phyloP scores from a whole-genome alignment of 2,888 invertebrate genomes.

The Parnassius apollo region DNA sequence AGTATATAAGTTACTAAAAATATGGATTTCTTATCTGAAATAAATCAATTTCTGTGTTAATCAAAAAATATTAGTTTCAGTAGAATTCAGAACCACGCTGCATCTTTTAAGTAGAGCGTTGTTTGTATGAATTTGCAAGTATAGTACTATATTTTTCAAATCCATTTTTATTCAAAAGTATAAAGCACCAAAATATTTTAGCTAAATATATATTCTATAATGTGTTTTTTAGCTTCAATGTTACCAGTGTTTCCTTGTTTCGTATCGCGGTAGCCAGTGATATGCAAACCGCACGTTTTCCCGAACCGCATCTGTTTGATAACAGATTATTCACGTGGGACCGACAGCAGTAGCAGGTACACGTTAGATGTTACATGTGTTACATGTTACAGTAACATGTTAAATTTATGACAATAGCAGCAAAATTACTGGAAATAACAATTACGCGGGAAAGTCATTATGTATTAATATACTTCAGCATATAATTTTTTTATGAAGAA shows the following conservation, averaged over 20 bases:
- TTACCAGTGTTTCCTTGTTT: slow-evolving; percentile 10
- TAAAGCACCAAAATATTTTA: neutral
- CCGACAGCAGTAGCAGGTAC: slow-evolving; percentile 8
- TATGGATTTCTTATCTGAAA: no score
- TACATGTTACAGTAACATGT: neutral
- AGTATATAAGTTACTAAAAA: no score
- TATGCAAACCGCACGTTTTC: slow-evolving; percentile 31
- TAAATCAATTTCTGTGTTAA: no score
- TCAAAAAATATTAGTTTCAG: no score
- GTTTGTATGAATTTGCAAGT: no score
- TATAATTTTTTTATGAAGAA: neutral
- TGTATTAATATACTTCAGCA: neutral
- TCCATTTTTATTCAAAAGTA: neutral
- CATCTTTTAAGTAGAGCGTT: no score
- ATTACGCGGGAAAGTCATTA: neutral
- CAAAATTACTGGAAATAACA: neutral
- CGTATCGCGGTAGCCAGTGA: slow-evolving; percentile 26
- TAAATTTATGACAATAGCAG: neutral
- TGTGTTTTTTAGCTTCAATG: neutral
- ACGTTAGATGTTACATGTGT: no score
- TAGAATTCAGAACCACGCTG: no score
- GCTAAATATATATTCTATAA: neutral
- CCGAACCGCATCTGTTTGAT: slow-evolving; percentile 38
- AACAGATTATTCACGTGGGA: slow-evolving; percentile 38
- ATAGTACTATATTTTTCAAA: no score